Evolutionary conservation across 2,797 vertebrate genomes (phyloP).

Genomic region (Alectoris magna): DNA sequence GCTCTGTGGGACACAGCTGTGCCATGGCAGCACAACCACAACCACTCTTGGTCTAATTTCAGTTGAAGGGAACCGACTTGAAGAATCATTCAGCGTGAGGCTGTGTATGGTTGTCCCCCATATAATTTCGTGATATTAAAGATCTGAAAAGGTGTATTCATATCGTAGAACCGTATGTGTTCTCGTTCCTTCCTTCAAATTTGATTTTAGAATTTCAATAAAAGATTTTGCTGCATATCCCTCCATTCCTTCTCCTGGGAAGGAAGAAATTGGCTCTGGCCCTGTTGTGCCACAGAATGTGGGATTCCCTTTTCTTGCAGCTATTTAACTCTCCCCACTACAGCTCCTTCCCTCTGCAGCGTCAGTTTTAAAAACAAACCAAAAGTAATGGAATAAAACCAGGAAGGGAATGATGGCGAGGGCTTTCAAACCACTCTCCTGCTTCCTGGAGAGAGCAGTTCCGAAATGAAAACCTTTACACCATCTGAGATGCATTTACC

Average conservation of each 20-base stretch:
- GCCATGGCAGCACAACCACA: accelerated
- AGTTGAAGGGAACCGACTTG: background rate
- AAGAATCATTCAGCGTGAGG: background rate
- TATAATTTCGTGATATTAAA: background rate
- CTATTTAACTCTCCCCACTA: background rate
- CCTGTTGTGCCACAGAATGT: accelerated
- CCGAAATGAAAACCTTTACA: background rate
- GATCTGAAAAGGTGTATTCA: no score
- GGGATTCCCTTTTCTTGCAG: background rate
- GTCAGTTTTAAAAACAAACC: background rate
- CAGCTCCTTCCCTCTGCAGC: background rate
- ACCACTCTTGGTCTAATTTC: accelerated
- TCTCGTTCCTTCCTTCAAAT: background rate
- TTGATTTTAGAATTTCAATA: background rate
- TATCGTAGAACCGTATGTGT: background rate
- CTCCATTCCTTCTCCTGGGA: no score
- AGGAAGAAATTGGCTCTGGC: background rate
- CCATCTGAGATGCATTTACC: background rate
- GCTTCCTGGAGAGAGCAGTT: background rate
- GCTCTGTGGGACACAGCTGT: background rate
- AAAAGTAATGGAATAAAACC: background rate
- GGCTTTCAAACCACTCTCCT: background rate
- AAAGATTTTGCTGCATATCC: background rate
- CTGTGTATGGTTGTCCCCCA: background rate
- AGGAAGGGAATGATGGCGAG: background rate